phyloP scores from a whole-genome alignment of 1,140 invertebrate genomes.

The Caenorhabditis brenneri region DNA sequence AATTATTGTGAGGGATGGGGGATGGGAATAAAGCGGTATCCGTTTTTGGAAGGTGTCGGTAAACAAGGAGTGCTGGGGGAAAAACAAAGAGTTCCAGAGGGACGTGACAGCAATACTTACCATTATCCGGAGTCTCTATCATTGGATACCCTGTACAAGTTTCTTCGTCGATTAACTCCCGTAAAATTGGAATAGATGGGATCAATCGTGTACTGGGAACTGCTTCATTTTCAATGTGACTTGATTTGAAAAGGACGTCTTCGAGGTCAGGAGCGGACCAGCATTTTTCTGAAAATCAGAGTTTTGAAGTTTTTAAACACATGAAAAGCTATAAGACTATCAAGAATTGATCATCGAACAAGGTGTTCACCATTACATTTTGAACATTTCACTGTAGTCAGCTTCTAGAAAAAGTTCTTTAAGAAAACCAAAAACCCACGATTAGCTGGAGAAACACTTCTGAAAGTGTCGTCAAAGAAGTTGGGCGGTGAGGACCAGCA shows the following conservation, averaged over 20 bases:
- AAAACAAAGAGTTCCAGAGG: not conserved
- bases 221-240: not conserved
- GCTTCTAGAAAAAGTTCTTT: too few relatives aligned
- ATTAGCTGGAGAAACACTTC: not conserved
- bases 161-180: not conserved
- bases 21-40: not conserved
- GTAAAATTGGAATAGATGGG: not conserved
- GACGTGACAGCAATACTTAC: not conserved
- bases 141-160: not conserved
- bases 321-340: too few relatives aligned
- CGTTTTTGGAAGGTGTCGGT: not conserved
- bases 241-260: not conserved
- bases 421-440: not conserved
- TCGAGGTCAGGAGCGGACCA: conserved; percentile 44
- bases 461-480: conserved; percentile 16
- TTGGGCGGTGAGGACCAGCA: conserved; percentile 45
- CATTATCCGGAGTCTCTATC: conserved; percentile 40
- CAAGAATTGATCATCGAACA: too few relatives aligned
- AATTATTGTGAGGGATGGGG: too few relatives aligned
- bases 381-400: too few relatives aligned
- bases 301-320: not conserved
- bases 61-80: too few relatives aligned
- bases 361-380: too few relatives aligned
- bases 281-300: conserved; percentile 40
- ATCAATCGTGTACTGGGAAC: not conserved